A percentile compares a stretch with the other conserved stretches of the same genome.
These are phyloP conservation scores for Stegostoma tigrinum DNA, from an alignment of 2,113 vertebrate genomes.

Conservation along the genomic window DNA sequence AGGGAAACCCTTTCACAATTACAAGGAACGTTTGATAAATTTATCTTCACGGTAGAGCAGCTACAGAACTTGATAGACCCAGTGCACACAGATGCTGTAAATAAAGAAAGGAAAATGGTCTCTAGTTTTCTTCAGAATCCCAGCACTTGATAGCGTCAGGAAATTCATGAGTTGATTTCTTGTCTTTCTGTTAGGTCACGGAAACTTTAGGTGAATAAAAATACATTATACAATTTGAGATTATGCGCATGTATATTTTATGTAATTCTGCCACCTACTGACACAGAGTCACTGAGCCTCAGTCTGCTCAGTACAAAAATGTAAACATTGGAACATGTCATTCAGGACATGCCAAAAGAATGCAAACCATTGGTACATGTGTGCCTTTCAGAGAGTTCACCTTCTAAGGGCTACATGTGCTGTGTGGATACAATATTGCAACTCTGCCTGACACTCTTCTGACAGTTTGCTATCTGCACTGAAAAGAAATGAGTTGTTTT, in stretches of 20 bases:
- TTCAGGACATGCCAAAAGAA: background rate
- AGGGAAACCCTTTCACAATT: background rate
- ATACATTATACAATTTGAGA: background rate
- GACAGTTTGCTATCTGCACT: no score
- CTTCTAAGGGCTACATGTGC: no score
- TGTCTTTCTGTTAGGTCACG: background rate
- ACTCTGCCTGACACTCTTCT: no score
- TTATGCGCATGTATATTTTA: background rate
- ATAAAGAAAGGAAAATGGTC: background rate
- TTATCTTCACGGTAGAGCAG: background rate
- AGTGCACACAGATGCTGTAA: background rate
- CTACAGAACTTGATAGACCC: background rate
- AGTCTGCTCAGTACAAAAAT: background rate
- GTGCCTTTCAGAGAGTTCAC: no score
- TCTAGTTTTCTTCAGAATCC: background rate
- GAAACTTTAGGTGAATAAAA: background rate
- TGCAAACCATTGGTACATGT: background rate
- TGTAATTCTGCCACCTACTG: background rate
- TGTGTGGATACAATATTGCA: no score
- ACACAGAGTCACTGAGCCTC: background rate
- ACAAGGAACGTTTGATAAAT: background rate
- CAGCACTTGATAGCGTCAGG: background rate
- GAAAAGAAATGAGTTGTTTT: no score
- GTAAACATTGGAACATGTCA: background rate
- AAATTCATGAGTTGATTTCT: background rate